Conservation (phyloP, 2,797 vertebrate genomes). For the Vireo griseus region DNA sequence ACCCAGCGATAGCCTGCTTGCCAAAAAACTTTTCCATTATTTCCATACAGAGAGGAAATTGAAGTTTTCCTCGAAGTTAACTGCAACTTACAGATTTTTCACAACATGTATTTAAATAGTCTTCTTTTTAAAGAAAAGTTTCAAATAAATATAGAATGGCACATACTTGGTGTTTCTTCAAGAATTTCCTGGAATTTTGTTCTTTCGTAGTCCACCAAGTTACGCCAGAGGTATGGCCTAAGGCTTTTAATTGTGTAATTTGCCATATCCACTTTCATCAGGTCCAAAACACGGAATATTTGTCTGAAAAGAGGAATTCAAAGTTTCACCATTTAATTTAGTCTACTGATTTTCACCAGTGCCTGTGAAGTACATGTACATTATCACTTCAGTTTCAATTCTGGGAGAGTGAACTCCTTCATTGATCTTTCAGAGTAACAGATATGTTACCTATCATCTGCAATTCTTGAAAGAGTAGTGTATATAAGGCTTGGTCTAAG, state of each 20-base stretch:
- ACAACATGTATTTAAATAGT: background rate
- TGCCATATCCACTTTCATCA: slow-evolving; percentile 90
- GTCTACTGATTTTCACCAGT: background rate
- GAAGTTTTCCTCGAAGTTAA: background rate
- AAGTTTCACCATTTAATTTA: background rate
- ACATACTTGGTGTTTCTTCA: slow-evolving; percentile 86
- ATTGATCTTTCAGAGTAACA: background rate
- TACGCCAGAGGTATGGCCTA: slow-evolving; percentile 83
- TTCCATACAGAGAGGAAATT: background rate
- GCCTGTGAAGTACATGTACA: fast-evolving
- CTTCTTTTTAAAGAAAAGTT: background rate
- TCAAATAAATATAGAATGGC: background rate
- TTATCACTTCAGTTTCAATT: background rate
- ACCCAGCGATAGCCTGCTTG: background rate
- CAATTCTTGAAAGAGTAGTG: background rate
- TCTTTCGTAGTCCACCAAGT: slow-evolving; percentile 86
- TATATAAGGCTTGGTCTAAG: background rate
- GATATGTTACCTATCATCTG: background rate
- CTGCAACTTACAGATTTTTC: background rate
- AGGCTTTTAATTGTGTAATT: slow-evolving; percentile 86
- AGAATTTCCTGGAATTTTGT: slow-evolving; percentile 89
- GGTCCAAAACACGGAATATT: slow-evolving; percentile 84
- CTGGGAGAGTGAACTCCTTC: background rate
- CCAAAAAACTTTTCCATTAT: background rate
- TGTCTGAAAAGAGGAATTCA: slow-evolving; percentile 69